Conservation (phyloP, 2,888 invertebrate species). For the Yponomeuta malinellus region DNA sequence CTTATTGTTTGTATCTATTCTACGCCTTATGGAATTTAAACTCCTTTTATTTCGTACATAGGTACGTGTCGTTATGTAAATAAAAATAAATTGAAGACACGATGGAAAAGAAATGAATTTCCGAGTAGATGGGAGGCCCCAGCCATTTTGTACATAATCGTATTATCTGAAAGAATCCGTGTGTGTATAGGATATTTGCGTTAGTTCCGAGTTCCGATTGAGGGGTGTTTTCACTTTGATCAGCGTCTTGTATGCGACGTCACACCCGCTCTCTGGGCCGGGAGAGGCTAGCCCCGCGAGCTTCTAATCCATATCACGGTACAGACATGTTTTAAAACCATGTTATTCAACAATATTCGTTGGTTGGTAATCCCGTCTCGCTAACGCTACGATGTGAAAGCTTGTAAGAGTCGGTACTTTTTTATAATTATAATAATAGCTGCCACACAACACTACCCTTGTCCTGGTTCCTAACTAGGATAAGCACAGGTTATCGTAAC, state of each 20-base stretch:
- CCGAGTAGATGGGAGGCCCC: not conserved
- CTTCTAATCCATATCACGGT: not conserved
- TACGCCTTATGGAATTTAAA: too few species aligned
- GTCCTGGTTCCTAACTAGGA: too few species aligned
- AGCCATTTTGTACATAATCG: not conserved
- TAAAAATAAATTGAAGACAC: not conserved
- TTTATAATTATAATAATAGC: too few species aligned
- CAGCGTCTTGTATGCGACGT: conserved; percentile 1
- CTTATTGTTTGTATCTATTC: too few species aligned
- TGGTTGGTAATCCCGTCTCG: too few species aligned
- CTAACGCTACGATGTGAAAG: too few species aligned
- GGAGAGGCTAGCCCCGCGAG: not conserved
- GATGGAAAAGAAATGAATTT: not conserved
- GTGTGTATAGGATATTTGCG: conserved; percentile 3
- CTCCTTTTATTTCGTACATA: too few species aligned
- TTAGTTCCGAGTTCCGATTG: not conserved
- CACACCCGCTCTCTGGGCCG: not conserved
- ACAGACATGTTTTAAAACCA: not conserved
- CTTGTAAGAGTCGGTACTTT: too few species aligned
- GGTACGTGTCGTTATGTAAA: not conserved
- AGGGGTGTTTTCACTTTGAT: conserved; percentile 3
- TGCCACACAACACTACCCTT: too few species aligned
- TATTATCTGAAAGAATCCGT: conserved; percentile 1
- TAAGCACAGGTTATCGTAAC: too few species aligned
- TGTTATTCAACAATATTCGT: too few species aligned